Base-by-base conservation (phyloP, 2,888 invertebrate species). In the Lumbricus terrestris region DNA sequence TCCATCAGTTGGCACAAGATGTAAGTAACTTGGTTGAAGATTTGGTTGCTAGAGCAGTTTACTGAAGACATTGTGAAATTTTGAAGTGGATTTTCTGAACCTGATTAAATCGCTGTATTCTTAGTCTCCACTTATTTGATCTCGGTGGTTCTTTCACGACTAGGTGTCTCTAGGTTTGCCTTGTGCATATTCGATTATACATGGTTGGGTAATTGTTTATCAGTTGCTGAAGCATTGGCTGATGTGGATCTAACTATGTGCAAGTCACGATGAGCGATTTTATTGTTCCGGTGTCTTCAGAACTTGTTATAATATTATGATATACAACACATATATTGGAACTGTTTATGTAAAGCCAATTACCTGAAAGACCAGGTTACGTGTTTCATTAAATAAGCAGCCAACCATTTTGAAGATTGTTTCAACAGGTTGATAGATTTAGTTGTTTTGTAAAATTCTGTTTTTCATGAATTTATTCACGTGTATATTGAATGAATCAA, bases 1-100 rank as follows among this genome's bases (percentile, higher is more conserved):
- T 97, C 90, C 98, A 98, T 94, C 96, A 97, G 90, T 93, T 93
- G 90, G 92, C 97, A 95, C 95, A 98, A 92, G 96, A 97, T 92
- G 96, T 97, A 94, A 93, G 93, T 92, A 54, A 54, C 38, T 37
- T n/a, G 8, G n/a, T n/a, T 69, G n/a, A 69, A 18, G 54, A 82
- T 47, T 33, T 47, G 88, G 33, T 1, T 16, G 16, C 69, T 69
- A 69, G n/a, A 69, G 29, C 69, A 69, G 69, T 69, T 69, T 29
- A 69, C 13, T n/a, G 69, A 69, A 69, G 23, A 4, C 29, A 69
- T 69, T n/a, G 29, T 69, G 69, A 69, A 69, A 47, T 47, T 69
- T 11, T n/a, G 69, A n/a, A 69, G n/a, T 69, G 69, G n/a, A 29
- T 47, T n/a, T 69, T 69, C 29, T 69, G 69, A n/a, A n/a, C n/a